Conservation (phyloP, 2,797 vertebrate genomes). For the Dermochelys coriacea region DNA sequence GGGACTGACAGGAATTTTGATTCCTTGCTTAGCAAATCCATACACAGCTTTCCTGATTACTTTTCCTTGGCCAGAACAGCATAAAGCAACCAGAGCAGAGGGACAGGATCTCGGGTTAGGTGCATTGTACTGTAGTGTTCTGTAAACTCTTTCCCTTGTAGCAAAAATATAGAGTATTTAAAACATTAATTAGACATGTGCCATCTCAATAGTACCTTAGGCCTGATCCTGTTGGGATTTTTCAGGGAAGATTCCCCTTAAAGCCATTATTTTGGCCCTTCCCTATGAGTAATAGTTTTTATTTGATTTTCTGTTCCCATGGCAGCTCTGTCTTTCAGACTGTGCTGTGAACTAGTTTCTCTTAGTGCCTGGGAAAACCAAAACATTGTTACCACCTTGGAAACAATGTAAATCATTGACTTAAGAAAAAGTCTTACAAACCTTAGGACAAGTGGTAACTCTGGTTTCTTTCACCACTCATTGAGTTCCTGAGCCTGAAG, state of each 20-base stretch:
- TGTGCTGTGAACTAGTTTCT: not conserved
- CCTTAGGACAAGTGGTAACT: not conserved
- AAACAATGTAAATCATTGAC: constrained; percentile 2
- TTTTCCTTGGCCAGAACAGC: not conserved
- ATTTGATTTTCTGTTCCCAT: not conserved
- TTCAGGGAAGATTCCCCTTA: not conserved
- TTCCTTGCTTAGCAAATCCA: not conserved
- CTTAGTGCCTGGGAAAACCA: not conserved
- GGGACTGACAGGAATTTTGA: not conserved
- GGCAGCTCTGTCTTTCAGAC: not conserved
- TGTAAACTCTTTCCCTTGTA: not conserved
- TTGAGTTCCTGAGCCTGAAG: not conserved
- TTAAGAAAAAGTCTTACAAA: not conserved
- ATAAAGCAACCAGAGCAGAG: not conserved
- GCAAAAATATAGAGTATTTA: not conserved
- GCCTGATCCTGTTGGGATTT: not conserved
- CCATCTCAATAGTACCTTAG: not conserved
- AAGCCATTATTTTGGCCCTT: not conserved
- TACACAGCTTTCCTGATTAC: not conserved
- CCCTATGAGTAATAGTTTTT: not conserved
- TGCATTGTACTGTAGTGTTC: accelerated
- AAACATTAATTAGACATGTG: not conserved
- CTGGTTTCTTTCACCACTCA: not conserved
- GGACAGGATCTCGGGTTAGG: not conserved
- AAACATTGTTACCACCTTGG: not conserved